Percentiles rank a stretch among this genome's conserved stretches.
Evolutionary conservation across 35 echinoderm and acorn worm species (phyloP).

Genomic region (Lytechinus variegatus): DNA sequence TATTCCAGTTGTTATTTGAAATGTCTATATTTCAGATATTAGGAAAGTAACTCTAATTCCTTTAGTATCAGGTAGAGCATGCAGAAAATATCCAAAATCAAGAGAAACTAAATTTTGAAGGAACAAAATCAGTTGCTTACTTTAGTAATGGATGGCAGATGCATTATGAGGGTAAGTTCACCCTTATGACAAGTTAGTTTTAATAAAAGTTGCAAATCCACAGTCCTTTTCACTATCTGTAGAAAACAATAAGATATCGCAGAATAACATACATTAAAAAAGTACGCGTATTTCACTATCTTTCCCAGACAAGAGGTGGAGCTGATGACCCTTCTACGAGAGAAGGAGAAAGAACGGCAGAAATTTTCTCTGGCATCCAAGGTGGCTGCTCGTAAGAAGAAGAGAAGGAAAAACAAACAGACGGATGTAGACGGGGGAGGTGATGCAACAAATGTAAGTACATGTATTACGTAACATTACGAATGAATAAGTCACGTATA

Average conservation of each 20-base stretch:
- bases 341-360: slow-evolving; percentile 86
- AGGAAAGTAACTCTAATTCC: no score
- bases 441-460: slow-evolving; percentile 6
- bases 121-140: no score
- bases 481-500: neutral
- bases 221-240: neutral
- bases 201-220: no score
- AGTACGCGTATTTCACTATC: neutral
- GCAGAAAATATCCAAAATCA: no score
- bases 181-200: no score
- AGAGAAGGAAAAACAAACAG: slow-evolving; percentile 48
- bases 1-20: no score
- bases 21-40: no score
- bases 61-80: no score
- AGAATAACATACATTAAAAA: neutral
- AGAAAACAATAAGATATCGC: neutral
- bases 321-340: slow-evolving; percentile 85
- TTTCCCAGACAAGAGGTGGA: slow-evolving; percentile 82
- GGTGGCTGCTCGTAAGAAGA: slow-evolving; percentile 79
- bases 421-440: slow-evolving; percentile 57
- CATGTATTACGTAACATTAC: neutral
- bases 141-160: no score
- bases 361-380: slow-evolving; percentile 80
- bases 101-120: no score
- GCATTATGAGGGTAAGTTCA: no score